phyloP scores from a whole-genome alignment of 1,140 invertebrate genomes.

The Pseudomyrmex concolor region DNA sequence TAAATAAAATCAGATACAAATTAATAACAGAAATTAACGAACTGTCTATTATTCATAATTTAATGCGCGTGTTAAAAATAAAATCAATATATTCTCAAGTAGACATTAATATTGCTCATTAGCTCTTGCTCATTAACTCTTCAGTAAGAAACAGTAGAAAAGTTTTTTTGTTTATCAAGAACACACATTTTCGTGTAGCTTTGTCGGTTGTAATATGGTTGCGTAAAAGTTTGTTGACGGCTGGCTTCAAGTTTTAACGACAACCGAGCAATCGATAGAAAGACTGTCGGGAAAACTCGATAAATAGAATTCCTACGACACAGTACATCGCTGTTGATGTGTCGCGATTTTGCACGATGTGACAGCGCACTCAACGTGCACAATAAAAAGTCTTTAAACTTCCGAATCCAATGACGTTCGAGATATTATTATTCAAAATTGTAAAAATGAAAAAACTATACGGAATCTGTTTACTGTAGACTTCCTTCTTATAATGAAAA shows the following conservation, averaged over 20 bases:
- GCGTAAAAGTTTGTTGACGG: conserved; percentile 11
- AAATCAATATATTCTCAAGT: too few species aligned
- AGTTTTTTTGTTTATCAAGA: not conserved
- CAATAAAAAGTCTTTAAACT: conserved; percentile 44
- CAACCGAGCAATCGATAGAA: conserved; percentile 42
- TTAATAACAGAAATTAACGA: too few species aligned
- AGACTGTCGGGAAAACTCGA: conserved; percentile 28
- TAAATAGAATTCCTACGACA: conserved; percentile 36
- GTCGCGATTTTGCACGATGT: conserved; percentile 7
- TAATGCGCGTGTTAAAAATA: too few species aligned
- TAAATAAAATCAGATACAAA: too few species aligned
- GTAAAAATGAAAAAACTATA: conserved; percentile 16
- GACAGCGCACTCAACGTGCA: conserved; percentile 7
- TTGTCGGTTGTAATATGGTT: not conserved
- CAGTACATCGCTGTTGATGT: not conserved
- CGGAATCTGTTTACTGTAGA: not conserved
- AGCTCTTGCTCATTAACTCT: too few species aligned
- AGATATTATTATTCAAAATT: conserved; percentile 1
- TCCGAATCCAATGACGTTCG: conserved; percentile 45
- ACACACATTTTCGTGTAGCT: not conserved
- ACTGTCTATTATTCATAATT: too few species aligned
- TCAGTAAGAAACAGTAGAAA: not conserved
- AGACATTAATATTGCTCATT: too few species aligned
- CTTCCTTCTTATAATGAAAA: conserved; percentile 20
- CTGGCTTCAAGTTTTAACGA: conserved; percentile 34